Evolutionary conservation across 2,888 invertebrate species (phyloP).

Genomic region (Nymphalis polychloros): DNA sequence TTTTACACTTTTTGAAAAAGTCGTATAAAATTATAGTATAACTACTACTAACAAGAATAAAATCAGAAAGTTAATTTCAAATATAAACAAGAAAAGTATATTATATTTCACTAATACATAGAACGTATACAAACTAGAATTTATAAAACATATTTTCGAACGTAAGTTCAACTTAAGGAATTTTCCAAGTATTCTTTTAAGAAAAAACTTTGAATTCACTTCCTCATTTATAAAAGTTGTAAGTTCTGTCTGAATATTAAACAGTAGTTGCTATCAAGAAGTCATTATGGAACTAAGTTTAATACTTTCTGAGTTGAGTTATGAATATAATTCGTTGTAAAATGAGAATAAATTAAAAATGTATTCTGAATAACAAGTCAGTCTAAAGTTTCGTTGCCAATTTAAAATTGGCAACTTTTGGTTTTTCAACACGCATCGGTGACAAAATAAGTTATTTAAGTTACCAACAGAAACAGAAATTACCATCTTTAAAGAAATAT

Average conservation of each 20-base stretch:
- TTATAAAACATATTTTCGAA: slow-evolving; percentile 7
- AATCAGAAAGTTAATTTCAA: background rate
- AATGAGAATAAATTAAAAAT: slow-evolving; percentile 18
- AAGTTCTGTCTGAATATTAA: slow-evolving; percentile 34
- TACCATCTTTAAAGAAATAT: too few relatives aligned
- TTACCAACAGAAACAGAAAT: too few relatives aligned
- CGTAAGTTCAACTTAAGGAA: slow-evolving; percentile 19
- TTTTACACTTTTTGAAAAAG: too few relatives aligned
- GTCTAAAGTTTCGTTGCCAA: too few relatives aligned
- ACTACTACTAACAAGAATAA: too few relatives aligned
- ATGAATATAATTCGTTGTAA: slow-evolving; percentile 20
- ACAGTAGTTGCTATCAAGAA: slow-evolving; percentile 26
- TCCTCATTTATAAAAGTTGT: slow-evolving; percentile 34
- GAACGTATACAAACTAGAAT: background rate
- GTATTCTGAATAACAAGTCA: slow-evolving; percentile 1
- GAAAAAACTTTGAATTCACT: slow-evolving; percentile 25
- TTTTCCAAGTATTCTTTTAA: slow-evolving; percentile 18
- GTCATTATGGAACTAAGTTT: slow-evolving; percentile 23
- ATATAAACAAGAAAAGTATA: background rate
- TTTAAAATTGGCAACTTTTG: too few relatives aligned
- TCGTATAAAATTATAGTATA: too few relatives aligned
- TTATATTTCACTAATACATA: background rate
- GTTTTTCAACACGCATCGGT: background rate
- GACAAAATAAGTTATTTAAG: too few relatives aligned
- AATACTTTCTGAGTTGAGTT: slow-evolving; percentile 14